phyloP scores from a whole-genome alignment of 2,113 vertebrate genomes.

The Dissostichus mawsoni region DNA sequence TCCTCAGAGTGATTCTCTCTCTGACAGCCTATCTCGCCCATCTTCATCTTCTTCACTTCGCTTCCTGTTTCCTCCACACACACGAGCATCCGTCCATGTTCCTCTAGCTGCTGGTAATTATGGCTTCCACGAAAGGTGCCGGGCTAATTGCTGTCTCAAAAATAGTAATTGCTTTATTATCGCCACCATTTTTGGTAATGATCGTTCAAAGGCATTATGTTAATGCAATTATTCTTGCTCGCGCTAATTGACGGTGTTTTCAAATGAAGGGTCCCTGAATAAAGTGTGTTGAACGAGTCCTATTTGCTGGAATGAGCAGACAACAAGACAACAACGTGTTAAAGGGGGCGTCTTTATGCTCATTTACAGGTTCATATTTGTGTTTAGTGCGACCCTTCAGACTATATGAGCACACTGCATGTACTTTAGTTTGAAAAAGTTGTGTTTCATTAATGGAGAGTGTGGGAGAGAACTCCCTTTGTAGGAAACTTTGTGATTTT shows the following conservation, averaged over 20 bases:
- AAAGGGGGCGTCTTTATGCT: no score
- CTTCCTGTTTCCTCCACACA: constrained; percentile 59
- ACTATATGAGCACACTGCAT: no score
- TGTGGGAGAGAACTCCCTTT: no score
- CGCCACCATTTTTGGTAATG: constrained; percentile 80
- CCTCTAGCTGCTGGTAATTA: constrained; percentile 72
- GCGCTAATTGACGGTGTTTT: constrained; percentile 74
- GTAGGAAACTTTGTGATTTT: no score
- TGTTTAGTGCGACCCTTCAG: no score
- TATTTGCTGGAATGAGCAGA: constrained; percentile 27
- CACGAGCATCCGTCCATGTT: constrained; percentile 58
- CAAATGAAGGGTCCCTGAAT: constrained; percentile 58
- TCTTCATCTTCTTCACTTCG: constrained; percentile 66
- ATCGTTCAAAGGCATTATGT: constrained; percentile 84
- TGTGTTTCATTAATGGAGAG: no score
- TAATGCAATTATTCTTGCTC: constrained; percentile 79
- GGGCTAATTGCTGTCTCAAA: constrained; percentile 82
- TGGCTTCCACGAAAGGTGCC: constrained; percentile 74
- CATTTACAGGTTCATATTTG: no score
- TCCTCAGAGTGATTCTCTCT: constrained; percentile 65
- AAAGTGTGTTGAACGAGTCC: constrained; percentile 50
- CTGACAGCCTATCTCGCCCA: constrained; percentile 72
- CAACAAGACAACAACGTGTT: not conserved
- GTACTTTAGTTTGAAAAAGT: no score
- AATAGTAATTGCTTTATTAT: constrained; percentile 85